A percentile compares a stretch with the other conserved stretches of the same genome.
phyloP scores from a whole-genome alignment of 2,797 vertebrate species.

The Galagoides demidoff region DNA sequence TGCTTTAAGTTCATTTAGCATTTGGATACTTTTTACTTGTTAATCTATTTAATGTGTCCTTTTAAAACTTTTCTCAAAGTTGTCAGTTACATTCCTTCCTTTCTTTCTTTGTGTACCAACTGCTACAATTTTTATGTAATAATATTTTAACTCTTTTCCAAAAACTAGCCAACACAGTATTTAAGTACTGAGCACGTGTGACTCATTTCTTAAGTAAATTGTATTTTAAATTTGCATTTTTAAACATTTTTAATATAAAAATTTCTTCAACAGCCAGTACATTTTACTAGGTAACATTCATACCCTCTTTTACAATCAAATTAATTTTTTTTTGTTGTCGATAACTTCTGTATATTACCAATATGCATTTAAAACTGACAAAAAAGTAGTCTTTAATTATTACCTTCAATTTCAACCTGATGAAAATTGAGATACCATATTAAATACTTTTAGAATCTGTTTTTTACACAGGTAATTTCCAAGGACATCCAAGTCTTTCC shows the following conservation, averaged over 20 bases:
- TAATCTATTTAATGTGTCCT: conserved; percentile 27
- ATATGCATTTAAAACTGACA: not conserved
- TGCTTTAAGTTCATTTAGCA: not conserved
- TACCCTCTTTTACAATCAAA: not conserved
- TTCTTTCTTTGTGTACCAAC: not conserved
- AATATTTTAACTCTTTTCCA: not conserved
- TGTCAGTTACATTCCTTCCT: not conserved
- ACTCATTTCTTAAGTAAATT: not conserved
- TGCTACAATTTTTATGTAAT: not conserved
- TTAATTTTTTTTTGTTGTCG: not conserved
- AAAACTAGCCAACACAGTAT: not conserved
- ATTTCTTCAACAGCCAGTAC: not conserved
- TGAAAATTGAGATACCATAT: not conserved
- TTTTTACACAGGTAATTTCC: not conserved
- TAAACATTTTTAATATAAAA: not conserved
- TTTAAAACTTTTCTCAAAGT: conserved; percentile 34
- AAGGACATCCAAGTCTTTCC: not conserved
- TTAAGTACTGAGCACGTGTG: too few species aligned
- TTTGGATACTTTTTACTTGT: conserved; percentile 6
- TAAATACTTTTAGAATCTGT: conserved; percentile 3
- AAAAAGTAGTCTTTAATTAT: conserved; percentile 8
- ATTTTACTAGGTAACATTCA: not conserved
- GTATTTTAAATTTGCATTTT: not conserved
- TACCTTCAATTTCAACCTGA: conserved; percentile 43
- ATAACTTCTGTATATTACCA: not conserved